These are phyloP conservation scores for Aculops lycopersici DNA, from an alignment of 1,140 invertebrate genomes.

Conservation along the genomic window DNA sequence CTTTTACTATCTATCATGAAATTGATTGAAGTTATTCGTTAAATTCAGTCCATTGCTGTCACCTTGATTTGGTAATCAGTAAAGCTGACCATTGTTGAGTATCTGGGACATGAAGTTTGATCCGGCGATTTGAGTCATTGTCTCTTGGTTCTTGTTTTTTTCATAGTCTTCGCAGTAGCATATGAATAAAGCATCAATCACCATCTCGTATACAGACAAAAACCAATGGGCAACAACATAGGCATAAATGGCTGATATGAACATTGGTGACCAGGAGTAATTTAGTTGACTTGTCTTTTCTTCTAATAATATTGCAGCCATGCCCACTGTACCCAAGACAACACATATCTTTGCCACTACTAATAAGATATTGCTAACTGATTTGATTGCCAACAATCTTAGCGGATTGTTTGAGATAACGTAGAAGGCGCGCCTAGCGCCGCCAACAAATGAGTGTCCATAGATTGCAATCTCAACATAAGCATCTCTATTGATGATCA, in stretches of 20 bases:
- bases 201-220: slow-evolving; percentile 74
- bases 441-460: slow-evolving; percentile 30
- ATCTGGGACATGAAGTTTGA: too few species aligned
- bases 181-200: slow-evolving; percentile 68
- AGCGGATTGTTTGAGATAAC: slow-evolving; percentile 46
- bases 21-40: too few species aligned
- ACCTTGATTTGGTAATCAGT: too few species aligned
- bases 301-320: slow-evolving; percentile 26
- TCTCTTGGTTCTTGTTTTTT: slow-evolving; percentile 23
- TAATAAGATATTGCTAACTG: slow-evolving; percentile 67
- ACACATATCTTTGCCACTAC: slow-evolving; percentile 61
- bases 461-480: slow-evolving; percentile 48
- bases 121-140: too few species aligned
- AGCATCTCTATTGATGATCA: slow-evolving; percentile 36
- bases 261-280: slow-evolving; percentile 40
- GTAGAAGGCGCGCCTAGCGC: slow-evolving; percentile 36
- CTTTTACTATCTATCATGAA: too few species aligned
- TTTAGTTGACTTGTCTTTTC: slow-evolving; percentile 23
- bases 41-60: too few species aligned
- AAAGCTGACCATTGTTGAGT: too few species aligned
- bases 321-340: slow-evolving; percentile 29
- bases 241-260: slow-evolving; percentile 52
- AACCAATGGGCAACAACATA: slow-evolving; percentile 76
- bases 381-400: slow-evolving; percentile 62
- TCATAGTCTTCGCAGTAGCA: slow-evolving; percentile 65